Evolutionary conservation across 2,113 vertebrate genomes (phyloP).

Genomic region (Aldabrachelys gigantea): DNA sequence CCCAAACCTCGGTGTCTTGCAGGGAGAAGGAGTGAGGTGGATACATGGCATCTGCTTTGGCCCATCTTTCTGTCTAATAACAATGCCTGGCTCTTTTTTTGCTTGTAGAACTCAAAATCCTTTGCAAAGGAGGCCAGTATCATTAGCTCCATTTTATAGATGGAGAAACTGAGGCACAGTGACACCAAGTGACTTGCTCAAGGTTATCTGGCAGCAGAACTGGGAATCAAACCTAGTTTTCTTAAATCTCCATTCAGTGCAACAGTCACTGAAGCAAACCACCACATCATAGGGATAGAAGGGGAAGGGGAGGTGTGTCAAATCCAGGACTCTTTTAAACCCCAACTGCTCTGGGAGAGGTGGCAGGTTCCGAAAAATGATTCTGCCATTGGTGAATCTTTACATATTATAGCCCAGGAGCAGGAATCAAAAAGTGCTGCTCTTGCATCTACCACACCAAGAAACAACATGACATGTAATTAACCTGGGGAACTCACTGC

Average conservation of each 20-base stretch:
- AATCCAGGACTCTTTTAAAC: not conserved
- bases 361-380: not conserved
- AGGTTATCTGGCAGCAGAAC: not conserved
- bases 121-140: not conserved
- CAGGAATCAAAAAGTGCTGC: not conserved
- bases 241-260: not conserved
- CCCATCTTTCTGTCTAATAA: not conserved
- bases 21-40: not conserved
- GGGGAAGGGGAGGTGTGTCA: not conserved
- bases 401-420: not conserved
- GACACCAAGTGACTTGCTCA: not conserved
- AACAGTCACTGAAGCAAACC: fast-evolving
- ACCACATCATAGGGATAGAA: fast-evolving
- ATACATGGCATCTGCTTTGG: not conserved
- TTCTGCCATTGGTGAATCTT: not conserved
- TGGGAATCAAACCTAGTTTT: not conserved
- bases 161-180: not conserved
- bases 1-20: not conserved
- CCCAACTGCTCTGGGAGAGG: not conserved
- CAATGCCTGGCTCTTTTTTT: too few species aligned
- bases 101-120: not conserved
- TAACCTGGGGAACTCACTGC: not conserved
- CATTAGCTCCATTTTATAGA: not conserved
- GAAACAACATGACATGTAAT: fast-evolving
- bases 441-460: not conserved